Evolutionary conservation across 2,888 invertebrate species (phyloP), one percentile per base, ranked within the genome.

Genomic region (Amaurobius ferox): DNA sequence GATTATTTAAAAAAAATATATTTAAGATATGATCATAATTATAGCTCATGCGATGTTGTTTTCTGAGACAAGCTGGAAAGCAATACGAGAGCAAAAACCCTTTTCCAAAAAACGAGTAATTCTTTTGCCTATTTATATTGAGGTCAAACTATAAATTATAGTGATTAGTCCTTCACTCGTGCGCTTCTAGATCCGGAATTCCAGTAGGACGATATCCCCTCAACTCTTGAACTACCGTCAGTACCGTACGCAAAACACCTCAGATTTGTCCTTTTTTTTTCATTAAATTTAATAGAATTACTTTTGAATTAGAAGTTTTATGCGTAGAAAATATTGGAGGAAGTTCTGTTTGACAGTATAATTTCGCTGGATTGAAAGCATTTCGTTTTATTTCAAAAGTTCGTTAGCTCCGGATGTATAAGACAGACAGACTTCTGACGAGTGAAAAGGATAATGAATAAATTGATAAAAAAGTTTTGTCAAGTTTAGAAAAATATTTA

Each of bases 101-200:
- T 55, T 55, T 23, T 23, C 44, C 16, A 11, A 44, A 44, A 44
- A 44, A 44, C 6, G 9, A 16, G 16, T 13, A 44, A 13, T 55
- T 23, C 11, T 23, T 23, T 55, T 55, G 2, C 23, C 5, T 55
- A 55, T 55, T 55, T 55, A 5, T 23, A 6, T 19, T 23, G 55
- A 55, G 55, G 55, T 55, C 55, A 55, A 55, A 11, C 19, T 23
- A 23, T 55, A 55, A 55, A 55, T 55, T 55, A 55, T 11, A 55
- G 55, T 55, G 19, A 55, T 55, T 55, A 55, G 23, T 19, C 55
- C 1, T 55, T 55, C n/a, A n/a, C 55, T 55, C 55, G 55, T 55
- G 55, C 55, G 2, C 23, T 6, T 55, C 55, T 55, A 55, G 55
- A 55, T 55, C 55, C 55, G 19, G 55, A 55, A 55, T 55, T 23